Base-by-base conservation (phyloP, 2,888 invertebrate species). In the Cylindroiulus punctatus region DNA sequence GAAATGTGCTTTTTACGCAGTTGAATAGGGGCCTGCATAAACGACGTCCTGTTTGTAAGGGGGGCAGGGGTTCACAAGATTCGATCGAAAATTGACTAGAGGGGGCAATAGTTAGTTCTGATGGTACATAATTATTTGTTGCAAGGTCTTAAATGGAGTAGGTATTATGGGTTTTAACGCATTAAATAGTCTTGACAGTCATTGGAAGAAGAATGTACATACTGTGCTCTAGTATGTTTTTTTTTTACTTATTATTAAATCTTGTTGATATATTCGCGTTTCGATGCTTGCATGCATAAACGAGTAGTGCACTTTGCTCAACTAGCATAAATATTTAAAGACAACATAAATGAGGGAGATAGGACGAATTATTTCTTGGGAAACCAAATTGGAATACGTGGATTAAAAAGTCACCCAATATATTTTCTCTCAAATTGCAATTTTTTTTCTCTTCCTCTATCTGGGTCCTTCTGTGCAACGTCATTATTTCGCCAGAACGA, bases 191-290 rank as follows among this genome's bases (percentile, higher is more conserved):
- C n/a, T 3, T 5, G 52, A n/a, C 5, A 52, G 14, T n/a, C 52
- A 47, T 47, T 47, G 52, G 19, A n/a, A n/a, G 52, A n/a, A 52
- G n/a, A 52, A 52, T 52, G n/a, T n/a, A 52, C 52, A 52, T 52
- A n/a, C 14, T 52, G 52, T 3, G 52, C 8, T 52, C 0, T 44
- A 44, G 44, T 44, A 7, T 7, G 5, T 40, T 40, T 40, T 47
- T 17, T 52, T 52, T 52, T n/a, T 52, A 19, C n/a, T 8, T n/a
- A n/a, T 19, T 52, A 19, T 52, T 0, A 2, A n/a, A 2, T 19
- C 52, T 4, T n/a, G n/a, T 52, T 52, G 52, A n/a, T 3, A 52
- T 52, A 52, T 19, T 52, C 52, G 52, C 3, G n/a, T 52, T 52
- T 52, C 4, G 3, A n/a, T n/a, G 52, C 8, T 52, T 52, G n/a